Evolutionary conservation across 2,888 invertebrate genomes (phyloP).

Genomic region (Lacanobia oleracea): DNA sequence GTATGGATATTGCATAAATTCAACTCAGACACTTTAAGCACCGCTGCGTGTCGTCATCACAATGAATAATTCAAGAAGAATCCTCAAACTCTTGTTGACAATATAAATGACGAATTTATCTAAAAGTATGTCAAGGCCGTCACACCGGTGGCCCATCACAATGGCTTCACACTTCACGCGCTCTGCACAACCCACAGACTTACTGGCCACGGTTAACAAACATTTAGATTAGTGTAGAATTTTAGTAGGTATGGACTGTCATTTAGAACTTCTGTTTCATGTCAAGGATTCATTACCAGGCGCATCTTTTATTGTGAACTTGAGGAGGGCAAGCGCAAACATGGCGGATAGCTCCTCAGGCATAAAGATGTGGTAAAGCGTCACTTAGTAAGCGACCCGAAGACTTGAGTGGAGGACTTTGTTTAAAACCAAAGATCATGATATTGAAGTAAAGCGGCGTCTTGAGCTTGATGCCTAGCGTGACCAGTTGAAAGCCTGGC

Average conservation of each 20-base stretch:
- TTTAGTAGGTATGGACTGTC: neutral
- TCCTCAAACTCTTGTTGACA: conserved; percentile 19
- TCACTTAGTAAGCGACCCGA: no score
- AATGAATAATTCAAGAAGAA: conserved; percentile 15
- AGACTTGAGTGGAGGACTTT: no score
- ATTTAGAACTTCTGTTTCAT: neutral
- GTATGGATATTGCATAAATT: neutral
- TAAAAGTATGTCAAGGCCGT: conserved; percentile 63
- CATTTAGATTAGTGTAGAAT: conserved; percentile 40
- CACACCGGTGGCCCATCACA: conserved; percentile 51
- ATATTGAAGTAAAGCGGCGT: no score
- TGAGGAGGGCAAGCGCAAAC: no score
- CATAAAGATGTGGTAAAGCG: no score
- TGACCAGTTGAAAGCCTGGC: no score
- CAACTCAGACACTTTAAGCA: neutral
- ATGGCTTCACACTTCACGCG: conserved; percentile 65
- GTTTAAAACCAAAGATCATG: no score
- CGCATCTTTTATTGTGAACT: neutral
- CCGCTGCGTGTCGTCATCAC: neutral
- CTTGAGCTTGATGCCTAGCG: no score
- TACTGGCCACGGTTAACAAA: conserved; percentile 49
- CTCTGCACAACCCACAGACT: conserved; percentile 39
- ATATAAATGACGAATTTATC: conserved; percentile 29
- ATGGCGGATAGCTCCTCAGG: no score
- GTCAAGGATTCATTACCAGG: neutral